These are phyloP conservation scores for Heterodera filipjevi DNA, from an alignment of 2,888 invertebrate species.

Conservation along the genomic window DNA sequence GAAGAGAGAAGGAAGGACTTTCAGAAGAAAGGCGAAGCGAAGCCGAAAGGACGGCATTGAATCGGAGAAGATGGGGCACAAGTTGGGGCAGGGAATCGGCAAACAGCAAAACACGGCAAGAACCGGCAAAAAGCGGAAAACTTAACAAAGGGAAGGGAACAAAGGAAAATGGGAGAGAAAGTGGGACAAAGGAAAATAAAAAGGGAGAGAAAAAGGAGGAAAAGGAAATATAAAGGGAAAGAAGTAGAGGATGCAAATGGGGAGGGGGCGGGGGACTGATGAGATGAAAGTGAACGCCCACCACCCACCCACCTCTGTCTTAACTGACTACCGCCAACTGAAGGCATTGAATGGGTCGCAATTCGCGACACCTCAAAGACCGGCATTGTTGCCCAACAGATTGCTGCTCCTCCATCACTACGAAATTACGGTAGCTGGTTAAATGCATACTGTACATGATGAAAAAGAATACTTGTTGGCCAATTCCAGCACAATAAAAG, in stretches of 20 bases:
- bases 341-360: background rate
- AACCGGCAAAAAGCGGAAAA: conserved; percentile 24
- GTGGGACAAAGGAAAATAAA: background rate
- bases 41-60: conserved; percentile 12
- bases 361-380: conserved; percentile 1
- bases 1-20: background rate
- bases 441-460: background rate
- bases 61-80: background rate
- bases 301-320: background rate
- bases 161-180: background rate
- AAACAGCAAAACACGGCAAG: conserved; percentile 15
- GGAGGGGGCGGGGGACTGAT: background rate
- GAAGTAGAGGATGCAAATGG: background rate
- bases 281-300: background rate
- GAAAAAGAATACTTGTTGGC: background rate
- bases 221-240: background rate
- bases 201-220: background rate
- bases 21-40: conserved; percentile 8
- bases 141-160: background rate
- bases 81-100: background rate
- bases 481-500: conserved; percentile 15
- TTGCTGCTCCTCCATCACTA: background rate
- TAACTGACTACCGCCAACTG: background rate
- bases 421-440: background rate
- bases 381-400: conserved; percentile 23